Base-by-base conservation (phyloP, 2,797 vertebrate genomes). In the Leptoclinus maculatus region DNA sequence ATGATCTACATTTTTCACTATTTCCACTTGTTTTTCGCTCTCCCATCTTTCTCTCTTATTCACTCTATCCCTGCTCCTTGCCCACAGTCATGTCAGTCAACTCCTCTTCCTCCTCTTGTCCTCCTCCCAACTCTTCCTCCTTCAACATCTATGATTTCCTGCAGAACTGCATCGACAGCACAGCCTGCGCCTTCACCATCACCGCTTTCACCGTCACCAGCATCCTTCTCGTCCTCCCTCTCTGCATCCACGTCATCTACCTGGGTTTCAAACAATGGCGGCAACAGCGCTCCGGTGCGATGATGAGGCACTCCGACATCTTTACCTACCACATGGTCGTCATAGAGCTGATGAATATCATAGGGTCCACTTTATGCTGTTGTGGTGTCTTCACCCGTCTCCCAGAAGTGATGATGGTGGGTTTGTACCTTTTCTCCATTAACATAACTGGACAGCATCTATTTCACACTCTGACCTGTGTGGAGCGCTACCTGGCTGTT, bases 111-210 rank as follows among this genome's bases (percentile, higher is more conserved):
- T 16, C 45, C 21, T 6, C 21, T 0, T 16, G 19, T 32, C 39
- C 6, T 39, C 5, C n/a, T 38, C 3, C 53, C 34, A 19, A 11
- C 53, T 43, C 13, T 7, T 43, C 21, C 5, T 1, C 2, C 36
- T 1, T 0, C 17, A 14, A 2, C 23, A 0, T n/a, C 2, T 10
- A 2, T 5, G 0, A 2, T 0, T 0, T 9, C 0, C 0, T 10
- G 1, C 0, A 2, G 0, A 1, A 0, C 9, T 83, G 51, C 51
- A 13, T 2, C 23, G 5, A 7, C 11, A 53, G 2, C 12, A 21
- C 23, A 53, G 12, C 51, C 12, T 5, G 23, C 51, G 2, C 23
- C 23, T 25, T 13, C 9, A 53, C 2, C 51, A 14, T 5, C 41
- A 6, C 7, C 41, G 19, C 16, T 0, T 0, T 23, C 47, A 53